A percentile compares a stretch with the other conserved stretches of the same genome.
Evolutionary conservation across 2,797 vertebrate species (phyloP).

Genomic region (Parauchenoglanis punctatus): DNA sequence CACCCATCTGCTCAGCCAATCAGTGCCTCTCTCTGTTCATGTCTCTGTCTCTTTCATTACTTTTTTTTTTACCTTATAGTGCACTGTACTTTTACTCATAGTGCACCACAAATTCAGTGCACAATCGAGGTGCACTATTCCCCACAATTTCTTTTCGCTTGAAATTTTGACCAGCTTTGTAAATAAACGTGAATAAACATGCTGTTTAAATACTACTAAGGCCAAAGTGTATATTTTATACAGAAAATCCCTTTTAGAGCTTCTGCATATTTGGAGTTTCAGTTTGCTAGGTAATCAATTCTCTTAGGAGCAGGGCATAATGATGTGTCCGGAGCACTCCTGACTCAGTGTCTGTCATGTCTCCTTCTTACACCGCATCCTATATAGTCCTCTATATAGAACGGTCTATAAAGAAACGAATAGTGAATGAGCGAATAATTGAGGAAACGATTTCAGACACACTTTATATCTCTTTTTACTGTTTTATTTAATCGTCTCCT

Average conservation of each 20-base stretch:
- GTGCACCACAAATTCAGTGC: not conserved
- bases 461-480: conserved; percentile 12
- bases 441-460: not conserved
- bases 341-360: not conserved
- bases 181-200: not conserved
- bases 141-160: not conserved
- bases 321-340: not conserved
- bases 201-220: not conserved
- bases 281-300: not conserved
- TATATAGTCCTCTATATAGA: not conserved
- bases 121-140: not conserved
- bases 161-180: not conserved
- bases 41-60: not conserved
- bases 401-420: not conserved
- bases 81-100: conserved; percentile 2
- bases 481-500: conserved; percentile 3
- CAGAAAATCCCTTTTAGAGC: not conserved
- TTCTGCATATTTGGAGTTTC: not conserved
- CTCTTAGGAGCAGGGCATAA: not conserved
- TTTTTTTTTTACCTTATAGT: not conserved
- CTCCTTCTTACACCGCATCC: not conserved
- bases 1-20: conserved; percentile 29
- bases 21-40: conserved; percentile 31
- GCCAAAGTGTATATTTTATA: not conserved
- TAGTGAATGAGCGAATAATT: too few relatives aligned